phyloP scores from a whole-genome alignment of 2,888 invertebrate species.

The Leucoptera coffeella region DNA sequence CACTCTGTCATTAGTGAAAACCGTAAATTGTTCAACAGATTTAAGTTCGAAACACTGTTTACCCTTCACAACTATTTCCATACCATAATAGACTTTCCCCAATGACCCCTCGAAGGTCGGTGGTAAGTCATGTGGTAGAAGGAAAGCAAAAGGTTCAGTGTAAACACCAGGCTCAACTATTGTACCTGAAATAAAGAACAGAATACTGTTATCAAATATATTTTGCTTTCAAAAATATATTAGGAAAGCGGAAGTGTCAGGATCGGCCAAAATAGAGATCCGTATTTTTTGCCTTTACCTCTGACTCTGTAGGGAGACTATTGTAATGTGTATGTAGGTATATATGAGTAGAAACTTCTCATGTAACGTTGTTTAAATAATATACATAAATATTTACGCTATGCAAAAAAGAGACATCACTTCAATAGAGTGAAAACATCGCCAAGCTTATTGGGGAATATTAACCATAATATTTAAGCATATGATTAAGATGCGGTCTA shows the following conservation, averaged over 20 bases:
- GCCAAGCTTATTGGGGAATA: too few species aligned
- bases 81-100: slow-evolving; percentile 21
- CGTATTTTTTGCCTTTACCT: too few species aligned
- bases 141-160: slow-evolving; percentile 27
- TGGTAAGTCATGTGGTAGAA: slow-evolving; percentile 24
- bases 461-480: neutral
- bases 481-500: neutral
- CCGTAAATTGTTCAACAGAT: slow-evolving; percentile 14
- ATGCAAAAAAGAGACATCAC: too few species aligned
- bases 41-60: slow-evolving; percentile 14
- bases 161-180: slow-evolving; percentile 18
- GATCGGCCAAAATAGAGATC: too few species aligned
- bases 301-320: too few species aligned
- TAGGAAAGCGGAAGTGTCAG: too few species aligned
- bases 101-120: slow-evolving; percentile 27
- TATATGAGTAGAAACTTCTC: too few species aligned
- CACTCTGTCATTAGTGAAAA: slow-evolving; percentile 22
- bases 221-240: neutral
- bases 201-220: neutral
- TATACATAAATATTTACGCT: too few species aligned
- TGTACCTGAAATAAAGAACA: slow-evolving; percentile 15
- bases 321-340: too few species aligned
- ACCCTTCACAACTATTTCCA: slow-evolving; percentile 23
- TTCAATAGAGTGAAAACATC: too few species aligned
- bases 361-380: too few species aligned